Conservation (phyloP, 1,140 invertebrate species). For the Sminthurides bifidus region DNA sequence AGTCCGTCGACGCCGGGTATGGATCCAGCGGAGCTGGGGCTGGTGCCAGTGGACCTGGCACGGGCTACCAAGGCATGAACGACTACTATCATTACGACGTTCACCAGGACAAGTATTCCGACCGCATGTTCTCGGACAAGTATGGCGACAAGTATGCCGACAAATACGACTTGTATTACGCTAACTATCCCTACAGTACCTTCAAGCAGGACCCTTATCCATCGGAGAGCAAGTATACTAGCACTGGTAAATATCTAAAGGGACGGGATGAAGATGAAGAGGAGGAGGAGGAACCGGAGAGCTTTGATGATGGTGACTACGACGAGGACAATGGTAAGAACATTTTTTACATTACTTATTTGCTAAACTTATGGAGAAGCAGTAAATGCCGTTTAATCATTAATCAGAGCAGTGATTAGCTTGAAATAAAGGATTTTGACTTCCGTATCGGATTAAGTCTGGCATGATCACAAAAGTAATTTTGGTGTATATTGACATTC, state of each 20-base stretch:
- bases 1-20: neutral
- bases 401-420: neutral
- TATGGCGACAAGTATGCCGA: neutral
- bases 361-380: neutral
- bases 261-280: too few species aligned
- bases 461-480: neutral
- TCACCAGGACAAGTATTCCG: neutral
- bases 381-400: neutral
- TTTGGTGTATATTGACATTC: neutral
- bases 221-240: too few species aligned
- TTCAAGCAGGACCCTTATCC: too few species aligned
- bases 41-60: too few species aligned
- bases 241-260: too few species aligned
- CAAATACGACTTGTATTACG: too few species aligned
- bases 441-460: neutral
- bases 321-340: too few species aligned
- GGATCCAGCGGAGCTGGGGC: neutral
- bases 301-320: too few species aligned
- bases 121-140: neutral
- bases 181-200: too few species aligned
- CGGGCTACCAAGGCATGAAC: too few species aligned
- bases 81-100: neutral
- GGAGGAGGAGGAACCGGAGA: too few species aligned
- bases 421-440: neutral
- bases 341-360: too few species aligned